Evolutionary conservation across 2,888 invertebrate species (phyloP).

Genomic region (Limnephilus lunatus): DNA sequence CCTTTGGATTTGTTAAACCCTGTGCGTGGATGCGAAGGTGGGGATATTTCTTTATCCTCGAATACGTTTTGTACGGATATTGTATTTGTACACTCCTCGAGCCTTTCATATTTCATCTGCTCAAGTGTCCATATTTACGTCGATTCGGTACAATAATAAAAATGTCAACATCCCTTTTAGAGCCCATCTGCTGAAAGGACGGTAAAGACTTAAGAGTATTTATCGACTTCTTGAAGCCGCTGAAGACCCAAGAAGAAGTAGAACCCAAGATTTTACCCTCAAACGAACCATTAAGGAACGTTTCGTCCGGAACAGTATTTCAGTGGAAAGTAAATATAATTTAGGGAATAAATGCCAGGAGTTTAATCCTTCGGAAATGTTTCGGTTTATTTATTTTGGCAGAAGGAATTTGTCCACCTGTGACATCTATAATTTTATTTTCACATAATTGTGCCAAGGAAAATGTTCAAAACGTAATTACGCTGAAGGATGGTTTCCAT

Average conservation of each 20-base stretch:
- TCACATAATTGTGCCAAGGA: neutral
- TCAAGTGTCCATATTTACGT: constrained; percentile 34
- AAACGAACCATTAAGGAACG: neutral
- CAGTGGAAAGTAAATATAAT: neutral
- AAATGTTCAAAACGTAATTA: neutral
- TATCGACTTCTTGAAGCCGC: constrained; percentile 31
- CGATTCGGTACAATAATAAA: constrained; percentile 53
- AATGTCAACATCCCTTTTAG: constrained; percentile 54
- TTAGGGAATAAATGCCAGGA: constrained; percentile 1
- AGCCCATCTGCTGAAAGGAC: constrained; percentile 14
- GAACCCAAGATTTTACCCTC: constrained; percentile 28
- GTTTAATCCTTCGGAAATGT: neutral
- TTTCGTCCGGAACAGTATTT: neutral
- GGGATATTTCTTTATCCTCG: neutral
- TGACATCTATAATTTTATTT: constrained; percentile 2
- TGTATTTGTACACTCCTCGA: constrained; percentile 35
- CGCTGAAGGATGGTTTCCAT: neutral
- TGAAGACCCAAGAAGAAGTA: neutral
- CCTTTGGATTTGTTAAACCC: neutral
- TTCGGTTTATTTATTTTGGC: neutral
- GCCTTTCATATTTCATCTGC: constrained; percentile 31
- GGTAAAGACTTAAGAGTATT: constrained; percentile 32
- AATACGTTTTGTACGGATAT: constrained; percentile 26
- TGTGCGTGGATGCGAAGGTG: neutral
- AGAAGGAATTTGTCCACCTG: neutral